These are phyloP conservation scores for Octomys mimax DNA, from an alignment of 2,797 vertebrate genomes.

Conservation along the genomic window DNA sequence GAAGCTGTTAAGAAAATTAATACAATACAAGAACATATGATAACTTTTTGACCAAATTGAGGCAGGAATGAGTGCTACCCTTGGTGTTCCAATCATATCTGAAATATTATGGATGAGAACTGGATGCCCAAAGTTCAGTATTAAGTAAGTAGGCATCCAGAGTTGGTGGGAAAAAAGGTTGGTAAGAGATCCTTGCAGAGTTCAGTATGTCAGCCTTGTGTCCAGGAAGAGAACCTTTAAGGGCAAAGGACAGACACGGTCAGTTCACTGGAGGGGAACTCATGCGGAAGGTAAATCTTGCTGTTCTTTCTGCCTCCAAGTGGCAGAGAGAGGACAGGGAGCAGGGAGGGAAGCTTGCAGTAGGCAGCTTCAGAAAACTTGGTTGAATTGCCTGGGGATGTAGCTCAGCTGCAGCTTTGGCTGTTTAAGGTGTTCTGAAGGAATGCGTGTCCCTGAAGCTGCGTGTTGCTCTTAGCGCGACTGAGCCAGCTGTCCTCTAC, in stretches of 20 bases:
- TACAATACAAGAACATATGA: neutral
- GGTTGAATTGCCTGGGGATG: neutral
- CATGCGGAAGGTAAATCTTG: neutral
- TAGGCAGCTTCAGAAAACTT: conserved; percentile 5
- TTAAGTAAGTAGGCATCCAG: neutral
- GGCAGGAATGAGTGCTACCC: neutral
- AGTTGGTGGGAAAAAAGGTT: neutral
- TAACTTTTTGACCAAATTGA: neutral
- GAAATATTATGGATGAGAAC: neutral
- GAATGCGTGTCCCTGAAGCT: conserved; percentile 14
- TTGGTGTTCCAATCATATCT: neutral
- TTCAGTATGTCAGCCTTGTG: neutral
- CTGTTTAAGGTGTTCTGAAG: conserved; percentile 23
- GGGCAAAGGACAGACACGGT: neutral
- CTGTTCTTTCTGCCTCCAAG: conserved; percentile 62
- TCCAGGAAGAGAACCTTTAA: neutral
- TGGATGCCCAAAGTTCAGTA: neutral
- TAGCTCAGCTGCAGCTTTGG: neutral
- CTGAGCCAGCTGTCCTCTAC: neutral
- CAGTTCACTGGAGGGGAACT: neutral
- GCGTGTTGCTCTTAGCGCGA: neutral
- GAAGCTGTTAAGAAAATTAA: conserved; percentile 29
- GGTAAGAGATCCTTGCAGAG: neutral
- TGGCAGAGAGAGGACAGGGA: conserved; percentile 1
- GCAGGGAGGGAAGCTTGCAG: neutral